Base-by-base conservation (phyloP, 30 jellyfish, hydroid and myxozoan genomes). In the Hydra vulgaris region DNA sequence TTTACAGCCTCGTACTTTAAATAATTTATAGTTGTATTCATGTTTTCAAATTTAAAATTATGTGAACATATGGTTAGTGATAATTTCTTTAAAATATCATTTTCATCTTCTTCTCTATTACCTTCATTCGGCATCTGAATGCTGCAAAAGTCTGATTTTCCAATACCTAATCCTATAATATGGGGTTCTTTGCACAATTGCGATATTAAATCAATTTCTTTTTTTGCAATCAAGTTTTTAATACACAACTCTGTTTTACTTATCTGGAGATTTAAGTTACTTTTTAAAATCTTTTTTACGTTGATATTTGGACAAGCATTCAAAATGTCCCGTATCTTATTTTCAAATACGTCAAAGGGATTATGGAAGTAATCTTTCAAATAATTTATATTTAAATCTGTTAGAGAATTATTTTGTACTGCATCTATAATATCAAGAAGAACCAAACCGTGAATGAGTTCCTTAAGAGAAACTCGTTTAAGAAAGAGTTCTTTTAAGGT, bases 381-480 rank as follows among this genome's bases (percentile, higher is more conserved):
- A 19, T 21, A 27, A 5, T 23, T 53, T 19, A 27, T 53, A 0
- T 73, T 25, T 73, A 12, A n/a, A n/a, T 73, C 67, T 17, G 81
- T 22, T 73, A 73, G 21, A 53, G 55, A 20, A 22, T 25, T 17
- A 12, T 70, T 15, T 70, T 23, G 40, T 20, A 73, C 12, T 0
- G 55, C 55, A 21, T 73, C 81, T 21, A 73, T 22, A 7, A 73
- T 18, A 27, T 73, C 81, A 23, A 73, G 81, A 26, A 73, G 52
- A 73, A 73, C 81, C 21, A 73, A 26, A 0, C 81, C 81, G 66
- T 73, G 81, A 22, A 73, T 26, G 72, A 8, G 55, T 21, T 21
- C 81, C 21, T 73, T 73, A 15, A 25, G 66, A 73, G 81, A 15
- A 73, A 73, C 66, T 12, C 66, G 54, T 73, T 26, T 23, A 25